Percentiles rank a stretch among this genome's conserved stretches.
These are phyloP conservation scores for Thamnophis elegans DNA, from an alignment of 2,797 vertebrate species.

Conservation along the genomic window DNA sequence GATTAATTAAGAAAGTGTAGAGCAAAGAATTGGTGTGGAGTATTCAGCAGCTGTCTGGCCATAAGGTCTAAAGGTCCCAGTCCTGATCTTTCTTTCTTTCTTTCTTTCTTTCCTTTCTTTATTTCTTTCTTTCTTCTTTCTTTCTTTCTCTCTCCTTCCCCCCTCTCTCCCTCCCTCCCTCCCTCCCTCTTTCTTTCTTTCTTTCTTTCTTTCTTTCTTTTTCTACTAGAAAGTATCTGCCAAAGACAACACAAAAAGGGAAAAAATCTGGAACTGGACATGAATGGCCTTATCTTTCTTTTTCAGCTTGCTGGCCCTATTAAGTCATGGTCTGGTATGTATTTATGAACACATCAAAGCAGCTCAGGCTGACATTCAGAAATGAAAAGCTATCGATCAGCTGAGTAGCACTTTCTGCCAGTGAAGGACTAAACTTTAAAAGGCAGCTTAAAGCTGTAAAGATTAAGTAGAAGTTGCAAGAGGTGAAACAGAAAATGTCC, in stretches of 20 bases:
- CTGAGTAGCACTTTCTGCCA: slow-evolving; percentile 31
- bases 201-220: background rate
- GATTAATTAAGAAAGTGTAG: background rate
- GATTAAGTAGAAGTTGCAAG: slow-evolving; percentile 40
- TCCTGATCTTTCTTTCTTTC: no score
- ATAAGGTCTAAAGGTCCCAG: background rate
- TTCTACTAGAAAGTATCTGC: background rate
- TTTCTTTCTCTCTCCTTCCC: no score
- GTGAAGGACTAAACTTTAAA: background rate
- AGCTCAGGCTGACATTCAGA: slow-evolving; percentile 47
- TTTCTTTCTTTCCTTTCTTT: no score
- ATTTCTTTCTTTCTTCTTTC: no score
- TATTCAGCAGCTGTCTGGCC: background rate
- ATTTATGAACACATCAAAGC: slow-evolving; percentile 50
- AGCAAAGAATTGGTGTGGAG: background rate
- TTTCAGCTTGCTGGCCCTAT: slow-evolving; percentile 61
- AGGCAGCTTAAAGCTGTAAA: slow-evolving; percentile 32
- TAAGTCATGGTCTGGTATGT: slow-evolving; percentile 50
- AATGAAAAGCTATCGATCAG: slow-evolving; percentile 23
- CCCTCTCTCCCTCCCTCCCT: background rate
- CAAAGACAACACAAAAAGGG: background rate
- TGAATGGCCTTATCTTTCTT: slow-evolving; percentile 64
- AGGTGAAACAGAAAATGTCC: slow-evolving; percentile 40
- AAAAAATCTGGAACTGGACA: background rate
- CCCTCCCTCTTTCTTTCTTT: background rate